Percentiles rank a stretch among this genome's conserved stretches.
Conservation (phyloP, 2,888 invertebrate genomes). For the Ochropleura leucogaster region DNA sequence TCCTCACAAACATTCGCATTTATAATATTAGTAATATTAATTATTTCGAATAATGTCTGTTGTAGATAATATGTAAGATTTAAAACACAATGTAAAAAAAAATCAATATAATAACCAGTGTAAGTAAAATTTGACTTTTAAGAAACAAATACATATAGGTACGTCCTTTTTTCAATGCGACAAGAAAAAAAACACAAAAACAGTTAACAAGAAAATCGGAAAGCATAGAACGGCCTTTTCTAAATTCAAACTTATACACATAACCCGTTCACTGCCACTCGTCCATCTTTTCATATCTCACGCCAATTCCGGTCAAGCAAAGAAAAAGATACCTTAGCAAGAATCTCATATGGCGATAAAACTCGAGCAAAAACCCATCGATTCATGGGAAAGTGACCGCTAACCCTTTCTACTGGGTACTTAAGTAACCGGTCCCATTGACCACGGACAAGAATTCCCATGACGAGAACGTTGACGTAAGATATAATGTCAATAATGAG, state of each 20-base stretch:
- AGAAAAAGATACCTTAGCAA: conserved; percentile 48
- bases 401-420: conserved; percentile 75
- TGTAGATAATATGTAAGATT: no score
- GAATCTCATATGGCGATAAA: conserved; percentile 56
- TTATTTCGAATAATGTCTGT: no score
- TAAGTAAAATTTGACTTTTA: no score
- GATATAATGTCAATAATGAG: conserved; percentile 43
- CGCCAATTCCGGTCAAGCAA: conserved; percentile 32
- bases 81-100: no score
- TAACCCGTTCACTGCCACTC: conserved; percentile 25
- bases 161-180: neutral
- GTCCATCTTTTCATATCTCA: conserved; percentile 52
- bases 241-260: conserved; percentile 5
- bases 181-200: neutral
- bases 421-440: conserved; percentile 71
- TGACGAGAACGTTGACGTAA: conserved; percentile 48
- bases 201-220: neutral
- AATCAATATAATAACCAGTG: no score
- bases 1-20: no score
- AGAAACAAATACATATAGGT: no score
- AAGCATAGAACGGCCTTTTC: neutral
- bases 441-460: conserved; percentile 51
- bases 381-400: conserved; percentile 82
- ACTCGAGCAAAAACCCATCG: conserved; percentile 75
- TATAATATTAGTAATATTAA: no score